Conservation (phyloP, 2,888 invertebrate species). For the Drosophila recens region DNA sequence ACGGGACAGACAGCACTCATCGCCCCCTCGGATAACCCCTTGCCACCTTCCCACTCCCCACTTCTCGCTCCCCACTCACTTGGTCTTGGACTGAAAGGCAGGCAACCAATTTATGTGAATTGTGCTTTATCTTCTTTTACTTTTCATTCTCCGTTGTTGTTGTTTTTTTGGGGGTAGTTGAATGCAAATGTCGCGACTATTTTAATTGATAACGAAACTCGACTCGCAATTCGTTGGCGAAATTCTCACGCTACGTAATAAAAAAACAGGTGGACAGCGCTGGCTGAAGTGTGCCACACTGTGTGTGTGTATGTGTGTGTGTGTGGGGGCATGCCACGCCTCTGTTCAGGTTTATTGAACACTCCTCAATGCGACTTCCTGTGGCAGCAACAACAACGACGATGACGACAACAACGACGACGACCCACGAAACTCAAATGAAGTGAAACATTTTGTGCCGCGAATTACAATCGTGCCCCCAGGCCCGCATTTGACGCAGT, state of each 20-base stretch:
- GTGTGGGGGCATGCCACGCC: constrained; percentile 32
- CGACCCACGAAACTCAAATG: constrained; percentile 76
- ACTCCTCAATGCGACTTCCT: constrained; percentile 66
- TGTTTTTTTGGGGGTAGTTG: constrained; percentile 30
- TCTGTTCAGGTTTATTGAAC: constrained; percentile 46
- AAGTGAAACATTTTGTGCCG: constrained; percentile 80
- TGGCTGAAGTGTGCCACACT: constrained; percentile 6
- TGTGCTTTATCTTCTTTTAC: constrained; percentile 16
- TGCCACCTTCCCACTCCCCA: not conserved
- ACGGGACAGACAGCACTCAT: constrained; percentile 18
- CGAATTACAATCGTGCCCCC: constrained; percentile 73
- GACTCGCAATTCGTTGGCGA: constrained; percentile 10
- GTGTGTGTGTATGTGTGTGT: too few species aligned
- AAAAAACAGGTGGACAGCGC: constrained; percentile 45
- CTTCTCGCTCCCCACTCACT: not conserved
- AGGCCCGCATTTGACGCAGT: constrained; percentile 57
- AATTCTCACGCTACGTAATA: constrained; percentile 44
- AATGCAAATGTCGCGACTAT: constrained; percentile 48
- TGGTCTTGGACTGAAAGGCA: not conserved
- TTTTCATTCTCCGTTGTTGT: not conserved
- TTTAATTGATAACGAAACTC: constrained; percentile 47
- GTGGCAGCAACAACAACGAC: constrained; percentile 45
- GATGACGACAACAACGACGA: constrained; percentile 16
- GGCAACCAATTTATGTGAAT: constrained; percentile 35
- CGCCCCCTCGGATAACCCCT: constrained; percentile 29